A percentile compares a stretch with the other conserved stretches of the same genome.
Evolutionary conservation across 2,113 vertebrate species (phyloP).

Genomic region (Kryptolebias marmoratus): DNA sequence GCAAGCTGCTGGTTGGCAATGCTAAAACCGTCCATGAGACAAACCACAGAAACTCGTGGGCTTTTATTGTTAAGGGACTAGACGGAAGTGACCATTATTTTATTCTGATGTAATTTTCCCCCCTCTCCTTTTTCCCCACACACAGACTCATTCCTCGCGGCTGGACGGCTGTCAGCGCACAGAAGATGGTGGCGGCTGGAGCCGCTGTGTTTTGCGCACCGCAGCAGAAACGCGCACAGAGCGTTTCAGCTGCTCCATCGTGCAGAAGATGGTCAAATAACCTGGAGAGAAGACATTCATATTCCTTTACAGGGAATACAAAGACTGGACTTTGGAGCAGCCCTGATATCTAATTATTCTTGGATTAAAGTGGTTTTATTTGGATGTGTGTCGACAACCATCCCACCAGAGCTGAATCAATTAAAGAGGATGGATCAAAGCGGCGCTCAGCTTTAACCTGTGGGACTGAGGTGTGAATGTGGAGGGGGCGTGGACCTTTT

Average conservation of each 20-base stretch:
- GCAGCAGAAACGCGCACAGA: constrained; percentile 43
- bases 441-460: constrained; percentile 45
- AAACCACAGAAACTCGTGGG: background rate
- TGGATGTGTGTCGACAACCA: constrained; percentile 28
- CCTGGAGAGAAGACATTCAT: constrained; percentile 8
- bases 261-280: constrained; percentile 21
- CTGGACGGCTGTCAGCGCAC: constrained; percentile 42
- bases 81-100: constrained; percentile 19
- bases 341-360: constrained; percentile 8
- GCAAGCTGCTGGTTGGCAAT: too few relatives aligned
- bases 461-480: constrained; percentile 40
- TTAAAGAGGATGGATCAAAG: constrained; percentile 50
- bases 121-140: constrained; percentile 10
- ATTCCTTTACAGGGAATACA: constrained; percentile 10
- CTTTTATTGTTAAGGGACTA: constrained; percentile 58
- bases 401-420: constrained; percentile 15
- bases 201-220: constrained; percentile 31
- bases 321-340: constrained; percentile 23
- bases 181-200: constrained; percentile 71
- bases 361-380: constrained; percentile 29
- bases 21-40: too few relatives aligned
- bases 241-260: constrained; percentile 7
- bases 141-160: constrained; percentile 11
- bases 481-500: constrained; percentile 36
- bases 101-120: background rate